Evolutionary conservation across 2,797 vertebrate species (phyloP).

Genomic region (Anguilla marmorata): DNA sequence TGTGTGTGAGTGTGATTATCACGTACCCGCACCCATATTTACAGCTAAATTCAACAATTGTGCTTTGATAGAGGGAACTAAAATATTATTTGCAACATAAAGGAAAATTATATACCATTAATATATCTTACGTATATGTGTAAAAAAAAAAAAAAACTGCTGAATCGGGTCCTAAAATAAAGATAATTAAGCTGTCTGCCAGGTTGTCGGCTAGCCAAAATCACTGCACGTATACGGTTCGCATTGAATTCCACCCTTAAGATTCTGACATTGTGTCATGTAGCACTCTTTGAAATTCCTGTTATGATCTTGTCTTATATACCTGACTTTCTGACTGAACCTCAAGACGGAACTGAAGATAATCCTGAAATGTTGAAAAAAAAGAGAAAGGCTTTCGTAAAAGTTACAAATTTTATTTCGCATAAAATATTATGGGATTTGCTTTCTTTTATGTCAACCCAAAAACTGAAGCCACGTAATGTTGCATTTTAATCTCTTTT

Average conservation of each 20-base stretch:
- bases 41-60: not conserved
- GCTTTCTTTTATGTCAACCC: conserved; percentile 32
- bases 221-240: not conserved
- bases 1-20: not conserved
- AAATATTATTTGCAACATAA: not conserved
- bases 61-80: not conserved
- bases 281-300: not conserved
- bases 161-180: not conserved
- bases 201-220: not conserved
- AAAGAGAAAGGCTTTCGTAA: not conserved
- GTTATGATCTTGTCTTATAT: not conserved
- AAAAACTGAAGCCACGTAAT: not conserved
- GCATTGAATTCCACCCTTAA: not conserved
- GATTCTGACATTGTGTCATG: not conserved
- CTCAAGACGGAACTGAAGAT: not conserved
- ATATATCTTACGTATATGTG: not conserved
- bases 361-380: not conserved
- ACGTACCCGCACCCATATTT: not conserved
- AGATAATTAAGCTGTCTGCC: not conserved
- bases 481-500: not conserved
- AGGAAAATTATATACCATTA: not conserved
- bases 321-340: not conserved
- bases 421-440: not conserved
- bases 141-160: not conserved
- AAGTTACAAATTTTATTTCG: not conserved